phyloP scores from a whole-genome alignment of 2,113 vertebrate genomes.

The Elephas maximus region DNA sequence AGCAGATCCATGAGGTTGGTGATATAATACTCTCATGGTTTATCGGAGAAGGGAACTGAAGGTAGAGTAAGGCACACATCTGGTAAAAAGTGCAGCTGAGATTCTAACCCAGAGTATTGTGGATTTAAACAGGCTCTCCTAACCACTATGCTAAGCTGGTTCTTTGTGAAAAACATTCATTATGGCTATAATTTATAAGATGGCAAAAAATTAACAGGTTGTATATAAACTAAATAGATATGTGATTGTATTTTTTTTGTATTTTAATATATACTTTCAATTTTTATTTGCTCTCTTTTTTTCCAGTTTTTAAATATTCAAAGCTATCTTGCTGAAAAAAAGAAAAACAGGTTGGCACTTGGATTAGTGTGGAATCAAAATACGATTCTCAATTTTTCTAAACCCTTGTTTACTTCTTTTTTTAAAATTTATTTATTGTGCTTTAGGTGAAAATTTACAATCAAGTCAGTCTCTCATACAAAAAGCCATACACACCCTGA shows the following conservation, averaged over 20 bases:
- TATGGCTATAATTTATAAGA: neutral
- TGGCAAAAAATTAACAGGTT: neutral
- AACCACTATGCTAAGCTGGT: neutral
- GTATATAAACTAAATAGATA: neutral
- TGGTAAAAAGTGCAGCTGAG: neutral
- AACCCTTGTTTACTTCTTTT: neutral
- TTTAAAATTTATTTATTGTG: no score
- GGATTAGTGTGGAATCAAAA: slow-evolving; percentile 35
- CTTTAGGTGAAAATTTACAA: no score
- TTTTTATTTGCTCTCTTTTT: neutral
- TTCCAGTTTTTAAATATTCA: slow-evolving; percentile 21
- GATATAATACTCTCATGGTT: neutral
- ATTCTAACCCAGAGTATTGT: neutral
- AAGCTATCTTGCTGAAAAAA: neutral
- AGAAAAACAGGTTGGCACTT: neutral
- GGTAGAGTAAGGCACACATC: neutral
- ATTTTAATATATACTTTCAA: slow-evolving; percentile 1
- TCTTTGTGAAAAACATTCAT: neutral
- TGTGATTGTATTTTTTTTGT: neutral
- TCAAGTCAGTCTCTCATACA: no score
- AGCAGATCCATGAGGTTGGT: neutral
- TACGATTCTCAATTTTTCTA: neutral
- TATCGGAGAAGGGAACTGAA: neutral
- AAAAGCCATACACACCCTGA: no score
- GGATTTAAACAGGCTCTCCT: neutral